Conservation (phyloP, 2,888 invertebrate species). For the Torymus tubicola region DNA sequence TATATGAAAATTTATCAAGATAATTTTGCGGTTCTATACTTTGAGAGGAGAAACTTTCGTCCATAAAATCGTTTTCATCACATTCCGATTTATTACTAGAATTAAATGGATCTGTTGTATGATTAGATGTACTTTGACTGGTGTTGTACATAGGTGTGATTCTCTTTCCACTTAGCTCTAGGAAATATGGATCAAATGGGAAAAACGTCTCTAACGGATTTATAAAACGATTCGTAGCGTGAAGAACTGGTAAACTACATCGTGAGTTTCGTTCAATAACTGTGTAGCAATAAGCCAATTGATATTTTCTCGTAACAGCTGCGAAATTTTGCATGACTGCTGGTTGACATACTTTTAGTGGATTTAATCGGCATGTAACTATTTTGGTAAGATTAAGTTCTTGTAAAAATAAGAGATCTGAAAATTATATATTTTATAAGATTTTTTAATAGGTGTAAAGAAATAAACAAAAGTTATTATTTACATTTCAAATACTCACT, state of each 20-base stretch:
- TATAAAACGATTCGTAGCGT: slow-evolving; percentile 76
- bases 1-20: slow-evolving; percentile 63
- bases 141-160: slow-evolving; percentile 77
- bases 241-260: slow-evolving; percentile 79
- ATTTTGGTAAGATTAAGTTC: slow-evolving; percentile 90
- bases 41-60: slow-evolving; percentile 62
- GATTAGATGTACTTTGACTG: slow-evolving; percentile 72
- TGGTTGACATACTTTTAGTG: slow-evolving; percentile 88
- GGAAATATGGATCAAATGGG: slow-evolving; percentile 92
- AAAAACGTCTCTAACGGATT: slow-evolving; percentile 85
- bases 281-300: slow-evolving; percentile 94
- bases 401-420: slow-evolving; percentile 88
- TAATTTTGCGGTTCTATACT: slow-evolving; percentile 54
- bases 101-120: slow-evolving; percentile 33
- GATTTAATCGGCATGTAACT: slow-evolving; percentile 91
- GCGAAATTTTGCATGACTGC: slow-evolving; percentile 89
- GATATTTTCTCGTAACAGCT: slow-evolving; percentile 88
- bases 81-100: slow-evolving; percentile 56
- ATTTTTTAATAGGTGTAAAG: slow-evolving; percentile 24
- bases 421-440: slow-evolving; percentile 60
- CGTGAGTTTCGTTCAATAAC: slow-evolving; percentile 91
- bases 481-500: slow-evolving; percentile 79
- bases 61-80: slow-evolving; percentile 66
- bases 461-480: slow-evolving; percentile 22
- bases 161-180: slow-evolving; percentile 79